Evolutionary conservation across 2,797 vertebrate species (phyloP), one percentile per base, ranked within the genome.

Genomic region (Phylloscopus collybita): DNA sequence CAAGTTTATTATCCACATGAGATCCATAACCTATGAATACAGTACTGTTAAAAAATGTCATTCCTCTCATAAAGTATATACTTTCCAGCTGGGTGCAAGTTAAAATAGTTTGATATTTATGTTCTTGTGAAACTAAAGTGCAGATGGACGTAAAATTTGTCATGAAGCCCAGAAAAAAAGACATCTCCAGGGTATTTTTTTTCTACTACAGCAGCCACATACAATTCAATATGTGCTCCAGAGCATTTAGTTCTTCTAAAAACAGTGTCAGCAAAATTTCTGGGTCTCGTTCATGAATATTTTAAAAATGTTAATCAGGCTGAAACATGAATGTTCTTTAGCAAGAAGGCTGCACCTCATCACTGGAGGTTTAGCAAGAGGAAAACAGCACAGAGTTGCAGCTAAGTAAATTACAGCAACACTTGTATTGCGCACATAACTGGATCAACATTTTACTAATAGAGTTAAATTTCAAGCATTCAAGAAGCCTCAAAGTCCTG

Each of bases 21-120:
- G 90, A 92, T 56, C 62, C 61, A 85, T 92, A 95, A 94, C 22
- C 73, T 84, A 42, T 50, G 62, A 96, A 91, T 69, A 87, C 42
- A 94, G 70, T 90, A 71, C 42, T 71, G 47, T 96, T 97, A 95
- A 94, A 93, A 95, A 97, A 94, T 95, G 74, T 87, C 80, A 74
- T 95, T 91, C 75, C 93, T 71, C 84, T 93, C 60, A 49, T 91
- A 85, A 94, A 96, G 51, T 89, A 71, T 40, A 79, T 86, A 78
- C 93, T 95, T 97, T 93, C 91, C 93, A 95, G 72, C 71, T 95
- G 73, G 74, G n/a, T 91, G 34, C 30, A 95, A 94, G 54, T 80
- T 94, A 96, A 74, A 49, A 94, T 53, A 92, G 73, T 91, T 96
- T 90, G 80, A 88, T 96, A 95, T 95, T 97, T 97, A 95, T 91